Conservation (phyloP, 2,797 vertebrate genomes). For the Xenentodon cancila region DNA sequence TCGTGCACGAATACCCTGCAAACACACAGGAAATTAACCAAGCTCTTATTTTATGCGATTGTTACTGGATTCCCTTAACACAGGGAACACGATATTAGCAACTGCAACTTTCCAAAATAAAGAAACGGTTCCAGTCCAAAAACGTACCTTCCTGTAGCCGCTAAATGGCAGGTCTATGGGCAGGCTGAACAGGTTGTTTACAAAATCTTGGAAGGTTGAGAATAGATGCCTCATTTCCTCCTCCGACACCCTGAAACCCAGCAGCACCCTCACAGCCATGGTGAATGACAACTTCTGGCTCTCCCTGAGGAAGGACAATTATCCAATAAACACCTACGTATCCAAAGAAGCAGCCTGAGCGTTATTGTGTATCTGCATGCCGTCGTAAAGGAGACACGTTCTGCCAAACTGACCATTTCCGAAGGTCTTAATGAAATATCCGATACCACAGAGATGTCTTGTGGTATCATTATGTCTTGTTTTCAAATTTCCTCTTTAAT, state of each 20-base stretch:
- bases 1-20: slow-evolving; percentile 92
- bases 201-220: slow-evolving; percentile 94
- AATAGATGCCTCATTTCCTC: slow-evolving; percentile 92
- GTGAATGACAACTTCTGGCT: slow-evolving; percentile 94
- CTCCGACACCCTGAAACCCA: slow-evolving; percentile 93
- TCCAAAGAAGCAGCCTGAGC: too few species aligned
- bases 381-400: too few species aligned
- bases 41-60: too few species aligned
- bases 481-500: too few species aligned
- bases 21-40: background rate
- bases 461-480: too few species aligned
- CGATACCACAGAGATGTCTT: too few species aligned
- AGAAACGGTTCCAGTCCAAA: background rate
- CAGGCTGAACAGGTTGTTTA: slow-evolving; percentile 97
- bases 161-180: slow-evolving; percentile 96
- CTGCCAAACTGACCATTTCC: background rate
- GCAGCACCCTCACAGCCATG: slow-evolving; percentile 94
- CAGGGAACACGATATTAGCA: background rate
- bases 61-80: too few species aligned
- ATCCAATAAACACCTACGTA: background rate
- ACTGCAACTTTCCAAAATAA: background rate
- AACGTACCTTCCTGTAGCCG: slow-evolving; percentile 91
- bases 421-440: background rate
- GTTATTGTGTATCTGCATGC: background rate
- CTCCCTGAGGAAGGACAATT: slow-evolving; percentile 71